Evolutionary conservation across 2,797 vertebrate genomes (phyloP).

Genomic region (Sebastes oblongus): DNA sequence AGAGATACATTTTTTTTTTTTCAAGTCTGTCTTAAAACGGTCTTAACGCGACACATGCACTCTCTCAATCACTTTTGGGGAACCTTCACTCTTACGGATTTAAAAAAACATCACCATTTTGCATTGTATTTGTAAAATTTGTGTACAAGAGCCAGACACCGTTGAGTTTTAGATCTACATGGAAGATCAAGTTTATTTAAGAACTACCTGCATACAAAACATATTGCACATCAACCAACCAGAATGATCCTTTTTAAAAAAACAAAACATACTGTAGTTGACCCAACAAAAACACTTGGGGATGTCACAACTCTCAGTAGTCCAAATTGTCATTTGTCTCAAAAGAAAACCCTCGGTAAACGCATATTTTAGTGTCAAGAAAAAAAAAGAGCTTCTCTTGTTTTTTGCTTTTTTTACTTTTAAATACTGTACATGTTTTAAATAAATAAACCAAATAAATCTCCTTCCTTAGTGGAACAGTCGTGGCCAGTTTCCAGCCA

Average conservation of each 20-base stretch:
- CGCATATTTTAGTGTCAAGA: constrained; percentile 93
- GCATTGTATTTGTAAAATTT: background rate
- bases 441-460: constrained; percentile 99
- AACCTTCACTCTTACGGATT: background rate
- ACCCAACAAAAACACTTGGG: constrained; percentile 92
- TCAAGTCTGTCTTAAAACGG: background rate
- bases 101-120: background rate
- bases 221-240: constrained; percentile 99
- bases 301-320: constrained; percentile 97
- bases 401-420: constrained; percentile 84
- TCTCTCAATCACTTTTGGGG: background rate
- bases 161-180: constrained; percentile 83
- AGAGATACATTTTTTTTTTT: background rate
- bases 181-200: constrained; percentile 99
- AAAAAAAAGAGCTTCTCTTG: constrained; percentile 91
- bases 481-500: constrained; percentile 90
- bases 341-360: constrained; percentile 84
- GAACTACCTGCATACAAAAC: constrained; percentile 99
- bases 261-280: constrained; percentile 89
- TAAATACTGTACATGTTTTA: constrained; percentile 99
- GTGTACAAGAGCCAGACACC: constrained; percentile 10
- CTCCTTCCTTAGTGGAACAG: constrained; percentile 92
- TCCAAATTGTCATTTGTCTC: constrained; percentile 89
- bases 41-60: background rate
- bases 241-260: constrained; percentile 91